Conservation (phyloP, 2,113 vertebrate genomes). For the Numenius arquata region DNA sequence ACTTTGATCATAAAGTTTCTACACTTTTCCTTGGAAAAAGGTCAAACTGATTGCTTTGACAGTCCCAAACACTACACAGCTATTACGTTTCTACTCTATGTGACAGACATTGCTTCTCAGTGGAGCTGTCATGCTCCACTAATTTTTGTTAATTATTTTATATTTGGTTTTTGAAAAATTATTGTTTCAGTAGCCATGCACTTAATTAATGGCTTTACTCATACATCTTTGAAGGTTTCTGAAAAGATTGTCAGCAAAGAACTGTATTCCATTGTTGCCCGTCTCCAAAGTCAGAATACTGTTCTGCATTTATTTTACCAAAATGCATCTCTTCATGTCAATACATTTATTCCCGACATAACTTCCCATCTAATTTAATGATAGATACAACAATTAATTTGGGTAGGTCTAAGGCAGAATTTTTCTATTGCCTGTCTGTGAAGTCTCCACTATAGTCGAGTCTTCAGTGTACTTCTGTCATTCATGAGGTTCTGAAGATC, state of each 20-base stretch:
- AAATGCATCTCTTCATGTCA: not conserved
- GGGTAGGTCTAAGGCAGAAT: not conserved
- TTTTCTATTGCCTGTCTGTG: not conserved
- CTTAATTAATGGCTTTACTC: not conserved
- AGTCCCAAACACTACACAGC: not conserved
- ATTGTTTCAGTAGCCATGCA: not conserved
- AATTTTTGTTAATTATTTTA: not conserved
- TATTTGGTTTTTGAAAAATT: not conserved
- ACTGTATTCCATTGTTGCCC: not conserved
- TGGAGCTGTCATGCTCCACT: not conserved
- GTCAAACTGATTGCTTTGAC: not conserved
- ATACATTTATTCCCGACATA: not conserved
- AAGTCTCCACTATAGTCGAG: rapidly evolving
- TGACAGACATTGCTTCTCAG: not conserved
- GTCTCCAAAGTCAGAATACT: not conserved
- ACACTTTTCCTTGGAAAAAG: not conserved
- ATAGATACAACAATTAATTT: not conserved
- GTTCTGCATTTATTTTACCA: not conserved
- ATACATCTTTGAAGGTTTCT: not conserved
- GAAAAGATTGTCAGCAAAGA: not conserved
- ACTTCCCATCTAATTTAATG: not conserved
- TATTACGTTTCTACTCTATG: not conserved
- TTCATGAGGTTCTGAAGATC: not conserved
- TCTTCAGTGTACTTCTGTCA: not conserved
- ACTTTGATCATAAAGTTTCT: not conserved